phyloP scores from a whole-genome alignment of 2,888 invertebrate species.

The Amiota communis region DNA sequence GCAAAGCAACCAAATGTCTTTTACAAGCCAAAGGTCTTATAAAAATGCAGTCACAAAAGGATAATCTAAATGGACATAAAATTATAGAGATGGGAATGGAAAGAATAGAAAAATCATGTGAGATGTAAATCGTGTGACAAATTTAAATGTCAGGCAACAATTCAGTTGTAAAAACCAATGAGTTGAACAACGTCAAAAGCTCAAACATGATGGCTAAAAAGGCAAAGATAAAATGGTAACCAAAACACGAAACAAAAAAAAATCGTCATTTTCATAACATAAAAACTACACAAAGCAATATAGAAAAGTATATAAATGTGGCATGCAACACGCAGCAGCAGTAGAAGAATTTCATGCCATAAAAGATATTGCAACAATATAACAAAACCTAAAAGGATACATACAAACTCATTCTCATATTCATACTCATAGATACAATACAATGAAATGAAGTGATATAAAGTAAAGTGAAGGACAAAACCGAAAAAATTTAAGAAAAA shows the following conservation, averaged over 20 bases:
- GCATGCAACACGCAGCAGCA: conserved; percentile 38
- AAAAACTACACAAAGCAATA: not conserved
- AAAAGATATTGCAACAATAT: conserved; percentile 45
- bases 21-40: not conserved
- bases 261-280: conserved; percentile 10
- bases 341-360: conserved; percentile 25
- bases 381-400: conserved; percentile 1
- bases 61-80: not conserved
- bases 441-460: not conserved
- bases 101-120: conserved; percentile 42
- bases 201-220: not conserved
- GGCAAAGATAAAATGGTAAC: conserved; percentile 7
- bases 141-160: conserved; percentile 62
- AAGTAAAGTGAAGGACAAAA: not conserved
- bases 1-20: not conserved
- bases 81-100: conserved; percentile 9
- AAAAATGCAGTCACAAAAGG: conserved; percentile 12
- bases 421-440: not conserved
- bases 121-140: conserved; percentile 61
- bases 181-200: conserved; percentile 27
- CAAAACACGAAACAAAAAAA: conserved; percentile 9
- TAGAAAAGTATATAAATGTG: conserved; percentile 8
- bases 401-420: no score
- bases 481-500: not conserved
- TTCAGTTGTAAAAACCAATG: conserved; percentile 54